phyloP scores from a whole-genome alignment of 1,140 invertebrate species.

The Temnothorax curvispinosus region DNA sequence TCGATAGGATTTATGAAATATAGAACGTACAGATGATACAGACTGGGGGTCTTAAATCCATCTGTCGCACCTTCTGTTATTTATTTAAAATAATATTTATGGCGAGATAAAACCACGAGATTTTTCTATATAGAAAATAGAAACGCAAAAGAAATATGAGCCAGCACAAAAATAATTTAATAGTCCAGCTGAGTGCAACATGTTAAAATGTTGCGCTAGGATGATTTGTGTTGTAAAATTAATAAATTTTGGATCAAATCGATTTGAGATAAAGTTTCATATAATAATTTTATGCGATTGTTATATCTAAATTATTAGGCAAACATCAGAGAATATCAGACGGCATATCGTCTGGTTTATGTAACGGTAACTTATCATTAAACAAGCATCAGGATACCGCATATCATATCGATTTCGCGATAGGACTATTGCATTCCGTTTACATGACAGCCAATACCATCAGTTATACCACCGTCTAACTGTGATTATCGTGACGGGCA shows the following conservation, averaged over 20 bases:
- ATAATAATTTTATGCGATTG: not conserved
- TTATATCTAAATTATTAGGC: not conserved
- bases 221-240: not conserved
- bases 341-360: not conserved
- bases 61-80: not conserved
- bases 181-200: not conserved
- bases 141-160: conserved; percentile 7
- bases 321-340: not conserved
- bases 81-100: conserved; percentile 40
- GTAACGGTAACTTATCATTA: conserved; percentile 22
- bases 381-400: conserved; percentile 20
- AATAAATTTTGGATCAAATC: not conserved
- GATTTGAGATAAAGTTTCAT: not conserved
- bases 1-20: conserved; percentile 47
- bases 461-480: conserved; percentile 24
- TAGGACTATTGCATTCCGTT: conserved; percentile 48
- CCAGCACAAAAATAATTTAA: not conserved
- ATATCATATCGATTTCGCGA: conserved; percentile 43
- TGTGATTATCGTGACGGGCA: conserved; percentile 33
- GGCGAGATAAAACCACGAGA: not conserved
- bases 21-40: not conserved
- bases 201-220: not conserved
- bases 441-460: conserved; percentile 45
- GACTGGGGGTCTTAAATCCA: not conserved
- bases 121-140: not conserved